These are phyloP conservation scores for Propithecus deckenii DNA, from an alignment of 2,797 vertebrate species.

Conservation along the genomic window DNA sequence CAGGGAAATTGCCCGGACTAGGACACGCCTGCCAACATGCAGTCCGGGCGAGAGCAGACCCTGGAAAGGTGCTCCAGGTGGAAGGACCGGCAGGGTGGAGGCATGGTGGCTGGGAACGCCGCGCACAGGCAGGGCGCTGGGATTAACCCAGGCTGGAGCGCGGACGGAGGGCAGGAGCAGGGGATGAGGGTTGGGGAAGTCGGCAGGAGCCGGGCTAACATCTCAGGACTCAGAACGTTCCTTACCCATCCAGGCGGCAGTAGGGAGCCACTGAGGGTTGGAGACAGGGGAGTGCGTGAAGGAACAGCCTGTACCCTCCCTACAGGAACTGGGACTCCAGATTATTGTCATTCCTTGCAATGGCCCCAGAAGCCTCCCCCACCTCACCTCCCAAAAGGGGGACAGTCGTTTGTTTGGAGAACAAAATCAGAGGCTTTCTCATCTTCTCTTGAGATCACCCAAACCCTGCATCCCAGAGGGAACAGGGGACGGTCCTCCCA, in stretches of 20 bases:
- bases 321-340: background rate
- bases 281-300: background rate
- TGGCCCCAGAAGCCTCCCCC: background rate
- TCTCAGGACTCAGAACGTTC: background rate
- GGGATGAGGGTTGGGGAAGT: fast-evolving
- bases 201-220: fast-evolving
- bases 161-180: background rate
- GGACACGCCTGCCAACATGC: fast-evolving
- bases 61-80: fast-evolving
- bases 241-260: background rate
- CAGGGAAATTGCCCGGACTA: background rate
- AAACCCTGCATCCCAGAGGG: background rate
- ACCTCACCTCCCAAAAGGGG: too few species aligned
- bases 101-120: background rate
- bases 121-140: fast-evolving
- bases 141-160: fast-evolving
- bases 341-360: fast-evolving
- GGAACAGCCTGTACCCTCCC: fast-evolving
- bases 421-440: background rate
- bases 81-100: background rate
- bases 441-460: background rate
- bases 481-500: fast-evolving
- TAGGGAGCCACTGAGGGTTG: background rate
- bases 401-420: background rate
- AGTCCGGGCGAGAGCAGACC: background rate